phyloP scores from a whole-genome alignment of 2,113 vertebrate genomes.

The Orcinus orca region DNA sequence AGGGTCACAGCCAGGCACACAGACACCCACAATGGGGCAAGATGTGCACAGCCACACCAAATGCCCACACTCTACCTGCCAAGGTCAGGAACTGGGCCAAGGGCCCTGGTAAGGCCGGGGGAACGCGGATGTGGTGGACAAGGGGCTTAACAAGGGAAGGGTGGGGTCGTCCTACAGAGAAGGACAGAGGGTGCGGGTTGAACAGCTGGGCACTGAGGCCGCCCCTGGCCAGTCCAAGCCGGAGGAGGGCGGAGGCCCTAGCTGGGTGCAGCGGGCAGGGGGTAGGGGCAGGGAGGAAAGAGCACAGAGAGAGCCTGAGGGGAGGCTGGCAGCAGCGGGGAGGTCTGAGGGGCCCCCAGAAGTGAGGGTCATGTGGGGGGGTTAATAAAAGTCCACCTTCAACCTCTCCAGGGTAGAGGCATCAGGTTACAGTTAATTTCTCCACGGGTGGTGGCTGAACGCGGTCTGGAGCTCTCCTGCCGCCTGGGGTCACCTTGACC shows the following conservation, averaged over 20 bases:
- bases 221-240: slow-evolving; percentile 20
- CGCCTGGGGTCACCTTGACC: slow-evolving; percentile 36
- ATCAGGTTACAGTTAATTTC: slow-evolving; percentile 23
- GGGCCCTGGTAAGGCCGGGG: fast-evolving
- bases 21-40: background rate
- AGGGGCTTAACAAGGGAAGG: slow-evolving; percentile 1
- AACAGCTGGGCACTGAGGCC: slow-evolving; percentile 4
- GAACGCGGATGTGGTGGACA: slow-evolving; percentile 32
- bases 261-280: background rate
- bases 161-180: background rate
- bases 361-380: background rate
- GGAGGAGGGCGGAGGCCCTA: background rate
- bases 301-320: background rate
- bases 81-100: background rate
- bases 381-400: background rate
- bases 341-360: background rate
- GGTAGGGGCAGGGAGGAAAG: background rate
- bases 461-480: background rate
- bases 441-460: background rate
- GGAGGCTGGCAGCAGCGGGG: background rate
- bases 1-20: background rate
- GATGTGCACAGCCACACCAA: background rate
- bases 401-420: background rate
- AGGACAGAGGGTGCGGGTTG: background rate
- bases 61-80: background rate